Conservation (phyloP, 2,113 vertebrate species). For the Spermophilus dauricus region DNA sequence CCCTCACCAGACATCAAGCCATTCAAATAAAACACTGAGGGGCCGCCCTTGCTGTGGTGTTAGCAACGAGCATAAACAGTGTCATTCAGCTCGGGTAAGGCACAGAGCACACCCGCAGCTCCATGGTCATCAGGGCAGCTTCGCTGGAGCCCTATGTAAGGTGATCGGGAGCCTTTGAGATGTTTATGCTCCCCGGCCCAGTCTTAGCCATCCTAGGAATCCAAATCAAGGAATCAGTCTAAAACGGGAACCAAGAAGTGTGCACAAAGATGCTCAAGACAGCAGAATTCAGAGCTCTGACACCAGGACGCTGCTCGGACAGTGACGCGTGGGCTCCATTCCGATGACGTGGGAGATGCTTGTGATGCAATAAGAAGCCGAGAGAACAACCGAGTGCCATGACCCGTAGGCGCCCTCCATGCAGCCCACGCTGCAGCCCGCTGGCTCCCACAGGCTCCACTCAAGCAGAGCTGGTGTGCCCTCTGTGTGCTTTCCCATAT, state of each 20-base stretch:
- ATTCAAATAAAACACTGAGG: fast-evolving
- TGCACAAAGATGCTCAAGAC: not conserved
- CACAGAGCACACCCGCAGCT: not conserved
- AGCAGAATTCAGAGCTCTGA: not conserved
- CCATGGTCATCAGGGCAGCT: not conserved
- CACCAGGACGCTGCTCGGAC: not conserved
- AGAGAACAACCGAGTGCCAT: not conserved
- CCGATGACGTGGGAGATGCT: too few relatives aligned
- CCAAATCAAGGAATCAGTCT: not conserved
- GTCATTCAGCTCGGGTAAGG: not conserved
- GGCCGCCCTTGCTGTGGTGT: not conserved
- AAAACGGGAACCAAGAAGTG: not conserved
- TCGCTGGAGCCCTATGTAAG: not conserved
- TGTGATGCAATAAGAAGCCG: not conserved
- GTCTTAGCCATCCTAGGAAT: not conserved
- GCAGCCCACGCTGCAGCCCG: not conserved
- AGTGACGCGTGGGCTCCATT: fast-evolving
- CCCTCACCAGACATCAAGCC: not conserved
- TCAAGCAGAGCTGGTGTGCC: not conserved
- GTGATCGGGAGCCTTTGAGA: not conserved
- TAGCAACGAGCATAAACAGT: not conserved
- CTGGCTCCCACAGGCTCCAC: not conserved
- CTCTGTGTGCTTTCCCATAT: not conserved
- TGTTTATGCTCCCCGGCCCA: not conserved
- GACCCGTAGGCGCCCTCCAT: not conserved